Base-by-base conservation (phyloP, 2,888 invertebrate genomes). In the Stenichneumon culpator region DNA sequence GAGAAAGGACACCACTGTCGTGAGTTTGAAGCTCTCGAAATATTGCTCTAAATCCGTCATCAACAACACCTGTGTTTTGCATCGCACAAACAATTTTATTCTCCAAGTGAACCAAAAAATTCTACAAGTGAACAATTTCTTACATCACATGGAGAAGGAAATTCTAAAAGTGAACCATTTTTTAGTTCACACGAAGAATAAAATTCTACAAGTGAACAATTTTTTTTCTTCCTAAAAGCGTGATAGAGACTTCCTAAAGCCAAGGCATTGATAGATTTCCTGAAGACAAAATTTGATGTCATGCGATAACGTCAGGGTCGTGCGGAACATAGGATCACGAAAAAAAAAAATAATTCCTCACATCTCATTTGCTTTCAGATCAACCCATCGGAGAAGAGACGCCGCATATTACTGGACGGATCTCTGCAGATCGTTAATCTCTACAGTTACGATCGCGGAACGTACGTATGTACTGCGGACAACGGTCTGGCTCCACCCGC, bases 381-480 rank as follows among this genome's bases (percentile, higher is more conserved):
- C 92, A 96, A 97, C 89, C 96, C 96, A 67, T 95, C 96, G 67
- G 95, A 95, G 87, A 97, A 97, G 32, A 96, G 97, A 82, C 97
- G 97, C 93, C 95, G 96, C 47, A 95, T 98, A 83, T 93, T 96
- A 57, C 94, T 96, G 0, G 97, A 97, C 90, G 97, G 97, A 19
- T 96, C 97, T 2, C 95, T 98, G 75, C 97, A 98, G 93, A 98
- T 99, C 86, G 96, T 97, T 19, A 97, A 97, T 57, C 95, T 98
- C 39, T 96, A 96, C 91, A 96, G 96, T 87, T 96, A 96, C 78
- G 99, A 99, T 94, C 96, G 97, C 32, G 99, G 98, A 52, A 96
- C 96, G 14, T 99, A 99, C 93, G 95, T 97, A 79, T 99, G 99
- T 92, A 95, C 96, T 9, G 99, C 98, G 0, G 96, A 97, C 92